Base-by-base conservation (phyloP, 2,888 invertebrate species). In the Brachypalpus laphriformis region DNA sequence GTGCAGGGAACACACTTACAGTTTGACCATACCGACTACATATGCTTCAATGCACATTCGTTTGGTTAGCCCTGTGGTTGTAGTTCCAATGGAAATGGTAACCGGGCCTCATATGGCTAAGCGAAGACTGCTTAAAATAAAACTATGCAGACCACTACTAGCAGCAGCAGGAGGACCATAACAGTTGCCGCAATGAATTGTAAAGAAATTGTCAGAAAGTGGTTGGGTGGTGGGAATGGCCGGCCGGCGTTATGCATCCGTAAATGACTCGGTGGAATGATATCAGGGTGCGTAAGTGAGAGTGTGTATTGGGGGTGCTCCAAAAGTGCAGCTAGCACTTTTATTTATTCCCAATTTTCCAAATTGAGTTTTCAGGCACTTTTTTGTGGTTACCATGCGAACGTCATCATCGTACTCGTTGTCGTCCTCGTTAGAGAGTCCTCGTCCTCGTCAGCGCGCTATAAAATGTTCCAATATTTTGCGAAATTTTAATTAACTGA, bases 401-500 rank as follows among this genome's bases (percentile, higher is more conserved):
- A 68, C 51, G 63, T 66, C 59, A 22, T 74, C 40, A 11, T 42
- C 40, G n/a, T 54, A 42, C 5, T 59, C 25, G 14, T 22, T 8
- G 11, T 65, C 40, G 5, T n/a, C 25, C n/a, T 37, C 14, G 28
- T 20, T 16, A 8, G 16, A n/a, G 9, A 20, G 61, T 63, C 28
- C n/a, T 31, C 37, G 16, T 72, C 20, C 25, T 25, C 40, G 25
- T 25, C 5, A 25, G 31, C 5, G 8, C 49, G 40, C 47, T 57
- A 51, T 45, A 47, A 72, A 82, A 56, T 68, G 72, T 70, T 82
- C 47, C 45, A 72, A 82, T 82, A 82, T 82, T 77, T 77, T 65
- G 66, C 45, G 28, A 54, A 72, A 68, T 77, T 82, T 77, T 77
- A 82, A 77, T 77, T 82, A 82, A 82, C 82, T 66, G 31, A 56